Conservation (phyloP, 2,888 invertebrate genomes). For the Platerodrilus igneus region DNA sequence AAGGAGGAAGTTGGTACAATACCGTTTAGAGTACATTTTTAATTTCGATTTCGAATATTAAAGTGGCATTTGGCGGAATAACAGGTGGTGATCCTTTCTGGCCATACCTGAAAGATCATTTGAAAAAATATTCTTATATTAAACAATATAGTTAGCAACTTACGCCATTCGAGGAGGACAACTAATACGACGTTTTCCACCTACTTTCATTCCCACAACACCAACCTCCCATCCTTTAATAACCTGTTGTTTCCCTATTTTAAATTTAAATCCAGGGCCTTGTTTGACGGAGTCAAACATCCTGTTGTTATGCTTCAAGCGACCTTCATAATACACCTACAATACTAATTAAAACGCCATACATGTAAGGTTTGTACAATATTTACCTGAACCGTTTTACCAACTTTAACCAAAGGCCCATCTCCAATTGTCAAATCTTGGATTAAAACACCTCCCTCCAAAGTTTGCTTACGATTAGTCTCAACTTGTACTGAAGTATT, state of each 20-base stretch:
- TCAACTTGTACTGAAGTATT: neutral
- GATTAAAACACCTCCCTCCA: constrained; percentile 74
- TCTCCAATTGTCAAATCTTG: constrained; percentile 78
- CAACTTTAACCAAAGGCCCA: constrained; percentile 72
- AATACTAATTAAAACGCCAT: no score
- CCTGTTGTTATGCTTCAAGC: constrained; percentile 76
- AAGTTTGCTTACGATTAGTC: constrained; percentile 49
- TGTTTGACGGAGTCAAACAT: constrained; percentile 73
- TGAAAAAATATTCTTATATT: constrained; percentile 21
- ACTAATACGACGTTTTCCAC: constrained; percentile 80
- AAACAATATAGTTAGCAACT: constrained; percentile 44
- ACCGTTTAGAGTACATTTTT: constrained; percentile 62
- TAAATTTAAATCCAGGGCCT: constrained; percentile 82
- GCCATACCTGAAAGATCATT: constrained; percentile 66
- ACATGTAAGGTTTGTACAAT: no score
- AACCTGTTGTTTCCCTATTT: constrained; percentile 78
- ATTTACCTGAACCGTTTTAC: constrained; percentile 62
- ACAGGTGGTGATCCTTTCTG: constrained; percentile 74
- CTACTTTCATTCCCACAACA: constrained; percentile 88
- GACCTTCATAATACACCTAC: constrained; percentile 80
- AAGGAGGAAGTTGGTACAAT: neutral
- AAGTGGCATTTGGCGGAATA: constrained; percentile 82
- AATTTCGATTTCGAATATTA: constrained; percentile 87
- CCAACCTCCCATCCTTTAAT: constrained; percentile 91
- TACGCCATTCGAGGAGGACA: constrained; percentile 85